Evolutionary conservation across 2,113 vertebrate species (phyloP).

Genomic region (Panthera uncia): DNA sequence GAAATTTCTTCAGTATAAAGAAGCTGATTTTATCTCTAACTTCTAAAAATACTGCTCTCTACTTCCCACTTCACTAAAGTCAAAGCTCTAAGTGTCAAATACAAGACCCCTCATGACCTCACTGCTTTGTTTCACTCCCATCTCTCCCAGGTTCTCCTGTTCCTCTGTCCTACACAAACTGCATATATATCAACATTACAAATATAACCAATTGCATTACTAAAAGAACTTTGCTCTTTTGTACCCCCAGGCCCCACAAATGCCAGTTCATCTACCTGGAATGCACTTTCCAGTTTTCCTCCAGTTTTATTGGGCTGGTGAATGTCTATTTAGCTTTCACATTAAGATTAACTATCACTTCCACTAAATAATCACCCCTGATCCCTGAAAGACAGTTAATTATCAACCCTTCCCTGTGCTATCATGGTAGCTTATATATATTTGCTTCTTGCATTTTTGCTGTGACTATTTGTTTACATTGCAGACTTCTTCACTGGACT

Average conservation of each 20-base stretch:
- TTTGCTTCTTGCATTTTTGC: neutral
- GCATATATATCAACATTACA: neutral
- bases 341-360: neutral
- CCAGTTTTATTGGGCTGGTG: neutral
- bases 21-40: neutral
- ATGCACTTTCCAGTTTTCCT: neutral
- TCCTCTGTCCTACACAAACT: neutral
- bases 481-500: neutral
- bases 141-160: neutral
- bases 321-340: neutral
- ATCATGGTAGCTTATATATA: neutral
- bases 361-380: neutral
- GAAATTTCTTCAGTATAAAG: neutral
- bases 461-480: neutral
- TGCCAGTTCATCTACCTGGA: neutral
- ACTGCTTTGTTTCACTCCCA: neutral
- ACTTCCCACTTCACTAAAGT: neutral
- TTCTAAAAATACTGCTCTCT: neutral
- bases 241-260: neutral
- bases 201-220: neutral
- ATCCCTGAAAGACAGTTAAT: neutral
- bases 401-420: neutral
- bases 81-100: neutral
- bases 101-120: neutral
- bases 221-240: neutral